Evolutionary conservation across 2,113 vertebrate species (phyloP).

Genomic region (Arenaria interpres): DNA sequence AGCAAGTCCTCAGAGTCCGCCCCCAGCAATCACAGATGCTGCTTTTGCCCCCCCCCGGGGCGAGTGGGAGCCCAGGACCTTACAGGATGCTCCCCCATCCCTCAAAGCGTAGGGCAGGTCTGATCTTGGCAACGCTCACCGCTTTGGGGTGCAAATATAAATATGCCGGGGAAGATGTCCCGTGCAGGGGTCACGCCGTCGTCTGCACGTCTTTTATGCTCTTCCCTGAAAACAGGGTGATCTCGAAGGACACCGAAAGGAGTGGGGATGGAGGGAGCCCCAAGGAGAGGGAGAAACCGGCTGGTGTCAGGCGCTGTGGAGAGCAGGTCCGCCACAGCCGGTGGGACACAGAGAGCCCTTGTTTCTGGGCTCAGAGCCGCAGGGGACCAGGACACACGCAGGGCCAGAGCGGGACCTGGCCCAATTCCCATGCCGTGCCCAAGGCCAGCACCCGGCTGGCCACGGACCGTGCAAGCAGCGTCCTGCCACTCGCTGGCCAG

Average conservation of each 20-base stretch:
- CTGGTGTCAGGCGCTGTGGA: slow-evolving; percentile 24
- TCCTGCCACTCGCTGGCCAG: background rate
- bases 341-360: slow-evolving; percentile 25
- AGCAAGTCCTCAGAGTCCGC: background rate
- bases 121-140: background rate
- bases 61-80: background rate
- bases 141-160: background rate
- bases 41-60: background rate
- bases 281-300: background rate
- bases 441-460: fast-evolving
- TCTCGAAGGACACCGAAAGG: background rate
- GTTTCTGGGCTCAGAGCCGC: background rate
- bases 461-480: fast-evolving
- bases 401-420: background rate
- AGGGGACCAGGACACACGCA: background rate
- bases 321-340: fast-evolving
- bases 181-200: fast-evolving
- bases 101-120: fast-evolving
- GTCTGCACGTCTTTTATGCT: fast-evolving
- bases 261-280: background rate
- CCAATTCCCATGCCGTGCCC: background rate
- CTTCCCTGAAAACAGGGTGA: background rate
- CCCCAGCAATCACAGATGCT: background rate
- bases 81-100: background rate
- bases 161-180: background rate